Conservation (phyloP, 2,113 vertebrate species). For the Scortum barcoo region DNA sequence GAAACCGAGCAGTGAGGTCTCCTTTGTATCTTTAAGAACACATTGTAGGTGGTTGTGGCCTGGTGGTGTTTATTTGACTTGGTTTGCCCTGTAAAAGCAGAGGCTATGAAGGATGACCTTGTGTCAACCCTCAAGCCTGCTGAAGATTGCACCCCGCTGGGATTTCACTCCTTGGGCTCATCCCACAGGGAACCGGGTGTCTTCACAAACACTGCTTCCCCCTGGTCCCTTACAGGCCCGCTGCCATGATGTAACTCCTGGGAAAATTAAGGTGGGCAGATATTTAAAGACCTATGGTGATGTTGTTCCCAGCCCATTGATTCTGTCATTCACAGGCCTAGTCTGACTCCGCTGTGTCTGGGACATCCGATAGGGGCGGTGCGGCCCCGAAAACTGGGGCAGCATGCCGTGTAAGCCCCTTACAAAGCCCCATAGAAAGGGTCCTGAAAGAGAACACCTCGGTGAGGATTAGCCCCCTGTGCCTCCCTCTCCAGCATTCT, state of each 20-base stretch:
- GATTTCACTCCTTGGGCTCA: constrained; percentile 53
- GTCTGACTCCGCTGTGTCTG: constrained; percentile 86
- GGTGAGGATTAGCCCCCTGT: constrained; percentile 81
- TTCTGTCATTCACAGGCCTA: constrained; percentile 83
- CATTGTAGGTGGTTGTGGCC: constrained; percentile 73
- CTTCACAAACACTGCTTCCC: constrained; percentile 44
- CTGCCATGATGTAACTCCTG: constrained; percentile 84
- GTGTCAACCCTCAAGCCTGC: constrained; percentile 69
- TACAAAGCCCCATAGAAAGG: constrained; percentile 85
- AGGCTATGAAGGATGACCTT: constrained; percentile 76
- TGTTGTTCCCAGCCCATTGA: constrained; percentile 84
- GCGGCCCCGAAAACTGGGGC: constrained; percentile 79
- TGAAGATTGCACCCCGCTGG: constrained; percentile 57
- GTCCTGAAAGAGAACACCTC: constrained; percentile 86
- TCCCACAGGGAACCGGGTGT: constrained; percentile 49
- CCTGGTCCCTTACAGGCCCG: constrained; percentile 55
- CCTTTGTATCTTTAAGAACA: constrained; percentile 75
- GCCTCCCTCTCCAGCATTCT: constrained; percentile 77
- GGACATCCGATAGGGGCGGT: constrained; percentile 86
- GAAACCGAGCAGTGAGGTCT: constrained; percentile 70
- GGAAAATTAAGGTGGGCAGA: constrained; percentile 83
- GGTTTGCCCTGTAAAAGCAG: constrained; percentile 74
- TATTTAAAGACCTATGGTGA: constrained; percentile 80
- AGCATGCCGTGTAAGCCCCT: constrained; percentile 84
- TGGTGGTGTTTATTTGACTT: constrained; percentile 81